A percentile compares a stretch with the other conserved stretches of the same genome.
These are phyloP conservation scores for Drosophila bifasciata DNA, from an alignment of 1,140 invertebrate species.

Conservation along the genomic window DNA sequence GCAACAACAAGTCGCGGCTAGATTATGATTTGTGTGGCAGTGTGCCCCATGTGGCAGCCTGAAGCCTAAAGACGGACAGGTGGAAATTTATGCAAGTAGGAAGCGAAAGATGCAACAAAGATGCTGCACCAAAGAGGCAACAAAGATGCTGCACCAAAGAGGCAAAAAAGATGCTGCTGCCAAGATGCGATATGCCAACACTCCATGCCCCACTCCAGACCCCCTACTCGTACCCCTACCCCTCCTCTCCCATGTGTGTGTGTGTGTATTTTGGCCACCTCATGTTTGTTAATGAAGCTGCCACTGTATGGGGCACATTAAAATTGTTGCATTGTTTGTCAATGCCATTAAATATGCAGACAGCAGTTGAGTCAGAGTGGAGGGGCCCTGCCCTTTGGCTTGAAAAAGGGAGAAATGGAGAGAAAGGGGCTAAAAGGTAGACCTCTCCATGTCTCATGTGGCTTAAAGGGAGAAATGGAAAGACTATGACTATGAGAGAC, in stretches of 20 bases:
- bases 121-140: no score
- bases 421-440: no score
- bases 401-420: slow-evolving; percentile 20
- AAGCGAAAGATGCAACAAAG: slow-evolving; percentile 38
- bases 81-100: slow-evolving; percentile 75
- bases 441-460: no score
- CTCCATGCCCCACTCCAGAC: not conserved
- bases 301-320: slow-evolving; percentile 34
- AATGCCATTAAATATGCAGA: slow-evolving; percentile 69
- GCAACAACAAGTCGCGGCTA: slow-evolving; percentile 13
- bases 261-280: slow-evolving; percentile 34
- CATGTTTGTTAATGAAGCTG: slow-evolving; percentile 68
- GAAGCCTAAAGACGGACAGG: slow-evolving; percentile 18
- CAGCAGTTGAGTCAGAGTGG: slow-evolving; percentile 5
- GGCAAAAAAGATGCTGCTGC: no score
- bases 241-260: slow-evolving; percentile 10
- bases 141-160: no score
- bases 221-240: no score
- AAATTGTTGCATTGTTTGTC: slow-evolving; percentile 70
- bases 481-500: no score
- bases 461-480: no score
- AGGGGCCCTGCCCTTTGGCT: slow-evolving; percentile 22
- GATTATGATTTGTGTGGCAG: slow-evolving; percentile 76
- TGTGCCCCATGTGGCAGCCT: slow-evolving; percentile 44
- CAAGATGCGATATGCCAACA: slow-evolving; percentile 1